Conservation (phyloP, 2,888 invertebrate genomes). For the Lumbricus terrestris region DNA sequence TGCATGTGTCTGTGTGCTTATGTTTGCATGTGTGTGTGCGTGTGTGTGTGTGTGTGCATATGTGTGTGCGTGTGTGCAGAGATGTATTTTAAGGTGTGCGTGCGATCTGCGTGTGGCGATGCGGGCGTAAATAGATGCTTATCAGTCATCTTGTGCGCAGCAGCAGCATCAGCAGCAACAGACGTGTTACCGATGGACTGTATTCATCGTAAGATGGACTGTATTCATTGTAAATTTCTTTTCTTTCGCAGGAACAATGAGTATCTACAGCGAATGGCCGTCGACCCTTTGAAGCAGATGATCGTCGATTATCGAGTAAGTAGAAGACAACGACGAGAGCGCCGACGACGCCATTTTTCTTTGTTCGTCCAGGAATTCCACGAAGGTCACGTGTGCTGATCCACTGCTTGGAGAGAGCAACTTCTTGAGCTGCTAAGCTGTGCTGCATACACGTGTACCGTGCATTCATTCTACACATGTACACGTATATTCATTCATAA, state of each 20-base stretch:
- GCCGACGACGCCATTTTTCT: too few relatives aligned
- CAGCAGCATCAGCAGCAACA: too few relatives aligned
- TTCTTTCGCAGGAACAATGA: conserved; percentile 6
- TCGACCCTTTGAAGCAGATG: background rate
- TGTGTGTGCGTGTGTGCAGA: background rate
- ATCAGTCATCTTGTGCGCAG: background rate
- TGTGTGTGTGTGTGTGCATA: background rate
- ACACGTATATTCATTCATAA: background rate
- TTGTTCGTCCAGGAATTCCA: too few relatives aligned
- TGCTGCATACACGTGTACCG: too few relatives aligned
- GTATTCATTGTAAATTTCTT: background rate
- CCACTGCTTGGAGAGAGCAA: too few relatives aligned
- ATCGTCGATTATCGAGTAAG: conserved; percentile 16
- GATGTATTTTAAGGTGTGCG: background rate
- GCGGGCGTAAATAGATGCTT: too few relatives aligned
- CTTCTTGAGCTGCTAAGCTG: too few relatives aligned
- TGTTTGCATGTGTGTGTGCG: background rate
- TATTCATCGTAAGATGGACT: background rate
- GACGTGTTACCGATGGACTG: background rate
- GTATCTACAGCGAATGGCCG: conserved; percentile 16
- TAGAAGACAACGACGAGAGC: too few relatives aligned
- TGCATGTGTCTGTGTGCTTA: background rate
- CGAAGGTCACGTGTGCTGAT: too few relatives aligned
- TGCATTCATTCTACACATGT: too few relatives aligned
- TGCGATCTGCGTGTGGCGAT: too few relatives aligned